Evolutionary conservation across 2,797 vertebrate species (phyloP), one percentile per base, ranked within the genome.

Genomic region (Phataginus tricuspis): DNA sequence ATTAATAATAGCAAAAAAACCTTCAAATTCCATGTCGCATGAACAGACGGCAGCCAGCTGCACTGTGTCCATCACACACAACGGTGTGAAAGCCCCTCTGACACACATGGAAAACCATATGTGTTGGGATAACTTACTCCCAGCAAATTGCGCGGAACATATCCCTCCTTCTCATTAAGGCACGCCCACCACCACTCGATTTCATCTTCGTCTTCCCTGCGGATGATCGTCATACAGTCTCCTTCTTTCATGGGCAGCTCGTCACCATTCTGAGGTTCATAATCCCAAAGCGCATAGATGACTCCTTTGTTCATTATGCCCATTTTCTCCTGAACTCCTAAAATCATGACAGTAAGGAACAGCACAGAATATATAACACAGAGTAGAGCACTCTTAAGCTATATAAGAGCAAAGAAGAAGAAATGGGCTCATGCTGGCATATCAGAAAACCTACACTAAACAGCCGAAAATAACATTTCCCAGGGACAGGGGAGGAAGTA

Each of bases 281-380:
- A 99, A 96, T 99, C 99, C 99, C 99, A 99, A 64, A 99, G 99
- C 0, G 99, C 99, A 2, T 99, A 99, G 83, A 99, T 99, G 96
- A 99, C 99, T 0, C 99, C 99, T 96, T 99, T 99, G 98, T 99
- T 99, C 99, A 99, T 99, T 97, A 99, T 99, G 53, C 99, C 99
- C 99, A 99, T 99, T 97, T 99, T 99, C 98, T 99, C 99, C 98
- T 99, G 99, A 31, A 99, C 99, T 25, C 99, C 99, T 99, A 96
- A 23, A 69, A 96, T 59, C 13, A n/a, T 6, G 53, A 90, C 88
- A 80, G 91, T 25, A 19, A 96, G 68, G 18, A 59, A 64, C 13
- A 80, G 66, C 5, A 91, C 9, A 74, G 21, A 29, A 31, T 1
- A 16, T 0, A 1, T 11, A 45, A 69, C 53, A 80, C 45, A 29